Conservation (phyloP, 2,113 vertebrate genomes). For the Lates calcarifer region DNA sequence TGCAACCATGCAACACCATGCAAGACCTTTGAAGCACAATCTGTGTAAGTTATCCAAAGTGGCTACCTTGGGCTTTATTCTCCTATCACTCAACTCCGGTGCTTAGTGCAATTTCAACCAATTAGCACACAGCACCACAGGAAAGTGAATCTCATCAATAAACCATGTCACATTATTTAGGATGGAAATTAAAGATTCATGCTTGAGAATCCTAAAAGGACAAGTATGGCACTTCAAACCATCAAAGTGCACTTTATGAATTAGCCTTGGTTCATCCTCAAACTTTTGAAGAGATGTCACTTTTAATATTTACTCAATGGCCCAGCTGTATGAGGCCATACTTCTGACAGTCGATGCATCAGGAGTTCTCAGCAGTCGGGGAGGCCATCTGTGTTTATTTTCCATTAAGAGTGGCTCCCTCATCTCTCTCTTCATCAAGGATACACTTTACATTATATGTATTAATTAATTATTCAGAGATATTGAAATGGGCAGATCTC, state of each 20-base stretch:
- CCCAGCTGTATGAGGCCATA: constrained; percentile 29
- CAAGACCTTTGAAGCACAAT: constrained; percentile 3
- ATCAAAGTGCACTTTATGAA: constrained; percentile 63
- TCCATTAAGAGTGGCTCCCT: constrained; percentile 68
- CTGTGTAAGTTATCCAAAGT: constrained; percentile 21
- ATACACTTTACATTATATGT: constrained; percentile 51
- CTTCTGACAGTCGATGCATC: constrained; percentile 48
- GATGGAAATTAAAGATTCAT: constrained; percentile 74
- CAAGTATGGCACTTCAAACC: constrained; percentile 44
- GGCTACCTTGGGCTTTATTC: constrained; percentile 10
- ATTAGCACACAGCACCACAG: constrained; percentile 68
- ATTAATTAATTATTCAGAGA: constrained; percentile 61
- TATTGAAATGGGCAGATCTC: constrained; percentile 27
- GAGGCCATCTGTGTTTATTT: constrained; percentile 76
- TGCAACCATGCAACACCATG: neutral
- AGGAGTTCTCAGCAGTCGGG: constrained; percentile 56
- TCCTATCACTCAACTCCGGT: constrained; percentile 14
- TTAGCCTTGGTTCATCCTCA: constrained; percentile 45
- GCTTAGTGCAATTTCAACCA: constrained; percentile 45
- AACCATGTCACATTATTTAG: constrained; percentile 74
- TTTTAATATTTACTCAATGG: constrained; percentile 55
- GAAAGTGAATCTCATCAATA: constrained; percentile 74
- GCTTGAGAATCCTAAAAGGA: constrained; percentile 52
- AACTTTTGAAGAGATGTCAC: constrained; percentile 60
- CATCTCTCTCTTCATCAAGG: constrained; percentile 47